Evolutionary conservation across 1,140 invertebrate species (phyloP).

Genomic region (Pachypeltis micranthus): DNA sequence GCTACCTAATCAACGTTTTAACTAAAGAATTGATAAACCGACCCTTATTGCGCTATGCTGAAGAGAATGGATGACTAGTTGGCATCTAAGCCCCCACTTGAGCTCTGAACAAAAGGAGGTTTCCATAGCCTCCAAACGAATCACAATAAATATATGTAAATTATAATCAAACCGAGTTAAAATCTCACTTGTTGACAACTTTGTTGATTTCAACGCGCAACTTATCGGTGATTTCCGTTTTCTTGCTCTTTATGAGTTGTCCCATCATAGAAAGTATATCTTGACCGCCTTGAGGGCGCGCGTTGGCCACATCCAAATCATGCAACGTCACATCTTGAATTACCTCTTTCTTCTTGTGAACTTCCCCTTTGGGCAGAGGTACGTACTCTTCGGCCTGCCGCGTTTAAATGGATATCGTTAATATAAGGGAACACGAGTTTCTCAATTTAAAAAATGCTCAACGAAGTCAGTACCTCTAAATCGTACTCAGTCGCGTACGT

Average conservation of each 20-base stretch:
- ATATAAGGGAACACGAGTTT: too few relatives aligned
- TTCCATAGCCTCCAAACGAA: too few relatives aligned
- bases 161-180: too few relatives aligned
- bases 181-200: constrained; percentile 77
- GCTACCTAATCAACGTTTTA: too few relatives aligned
- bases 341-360: constrained; percentile 98
- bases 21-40: too few relatives aligned
- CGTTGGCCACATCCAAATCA: constrained; percentile 95
- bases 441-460: too few relatives aligned
- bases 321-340: constrained; percentile 98
- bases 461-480: constrained; percentile 67
- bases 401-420: too few relatives aligned
- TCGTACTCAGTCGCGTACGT: constrained; percentile 98
- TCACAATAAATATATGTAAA: too few relatives aligned
- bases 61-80: too few relatives aligned
- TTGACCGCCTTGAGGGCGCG: constrained; percentile 92
- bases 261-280: constrained; percentile 99
- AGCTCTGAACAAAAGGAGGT: too few relatives aligned
- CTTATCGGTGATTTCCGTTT: constrained; percentile 99
- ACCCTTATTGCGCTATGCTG: too few relatives aligned
- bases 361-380: constrained; percentile 98
- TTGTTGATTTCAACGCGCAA: constrained; percentile 97
- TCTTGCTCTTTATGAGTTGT: constrained; percentile 96
- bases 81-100: too few relatives aligned
- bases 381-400: constrained; percentile 97